These are phyloP conservation scores for Capitulum mitella DNA, from an alignment of 2,888 invertebrate genomes.

Conservation along the genomic window DNA sequence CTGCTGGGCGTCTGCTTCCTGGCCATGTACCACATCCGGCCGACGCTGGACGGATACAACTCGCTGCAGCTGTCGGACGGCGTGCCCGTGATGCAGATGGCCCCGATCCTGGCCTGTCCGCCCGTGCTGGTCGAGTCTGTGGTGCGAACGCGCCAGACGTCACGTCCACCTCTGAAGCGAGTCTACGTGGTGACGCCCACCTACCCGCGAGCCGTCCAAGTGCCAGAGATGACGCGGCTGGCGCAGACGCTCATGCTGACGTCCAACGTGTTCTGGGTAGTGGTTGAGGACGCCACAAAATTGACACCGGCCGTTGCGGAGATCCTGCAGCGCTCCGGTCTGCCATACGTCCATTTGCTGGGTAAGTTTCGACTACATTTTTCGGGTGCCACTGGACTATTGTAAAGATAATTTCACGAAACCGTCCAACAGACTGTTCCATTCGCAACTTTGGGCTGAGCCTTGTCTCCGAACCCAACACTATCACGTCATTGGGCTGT, in stretches of 20 bases:
- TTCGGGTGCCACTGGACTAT: no score
- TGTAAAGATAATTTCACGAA: no score
- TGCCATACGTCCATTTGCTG: constrained; percentile 33
- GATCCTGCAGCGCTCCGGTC: constrained; percentile 31
- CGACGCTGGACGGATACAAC: not conserved
- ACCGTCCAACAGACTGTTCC: no score
- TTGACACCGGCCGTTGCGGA: constrained; percentile 31
- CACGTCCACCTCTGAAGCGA: not conserved
- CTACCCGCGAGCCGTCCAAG: constrained; percentile 36
- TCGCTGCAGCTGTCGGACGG: not conserved
- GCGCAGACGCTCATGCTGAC: constrained; percentile 36
- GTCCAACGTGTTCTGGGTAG: constrained; percentile 35
- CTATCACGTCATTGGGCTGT: no score
- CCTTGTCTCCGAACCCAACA: no score
- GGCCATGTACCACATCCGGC: not conserved
- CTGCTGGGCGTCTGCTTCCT: not conserved
- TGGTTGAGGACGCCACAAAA: constrained; percentile 34
- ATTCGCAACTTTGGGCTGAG: no score
- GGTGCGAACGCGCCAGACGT: not conserved
- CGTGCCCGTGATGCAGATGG: not conserved
- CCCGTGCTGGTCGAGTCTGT: not conserved
- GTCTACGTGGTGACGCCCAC: constrained; percentile 37
- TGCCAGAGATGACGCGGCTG: constrained; percentile 35
- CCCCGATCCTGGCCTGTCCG: not conserved
- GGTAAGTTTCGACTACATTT: no score